Evolutionary conservation across 2,113 vertebrate species (phyloP).

Genomic region (Lethenteron camtschaticum): DNA sequence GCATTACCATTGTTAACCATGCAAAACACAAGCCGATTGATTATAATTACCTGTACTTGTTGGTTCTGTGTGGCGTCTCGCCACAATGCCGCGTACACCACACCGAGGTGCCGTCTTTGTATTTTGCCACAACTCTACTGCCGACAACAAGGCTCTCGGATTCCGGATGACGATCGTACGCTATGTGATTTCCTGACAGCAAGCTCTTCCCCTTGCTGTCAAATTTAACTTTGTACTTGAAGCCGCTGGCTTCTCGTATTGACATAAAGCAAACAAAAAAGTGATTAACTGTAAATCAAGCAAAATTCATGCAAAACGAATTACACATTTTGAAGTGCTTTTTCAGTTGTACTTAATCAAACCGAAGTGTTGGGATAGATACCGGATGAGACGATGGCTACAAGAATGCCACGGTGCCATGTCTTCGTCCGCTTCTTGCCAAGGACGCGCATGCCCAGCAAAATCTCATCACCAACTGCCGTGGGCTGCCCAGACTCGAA

Average conservation of each 20-base stretch:
- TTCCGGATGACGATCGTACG: slow-evolving; percentile 63
- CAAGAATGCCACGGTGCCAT: slow-evolving; percentile 63
- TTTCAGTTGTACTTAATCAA: not conserved
- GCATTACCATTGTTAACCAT: too few species aligned
- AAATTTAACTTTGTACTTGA: slow-evolving; percentile 92
- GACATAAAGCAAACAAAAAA: not conserved
- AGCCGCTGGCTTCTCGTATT: slow-evolving; percentile 27
- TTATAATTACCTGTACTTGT: slow-evolving; percentile 50
- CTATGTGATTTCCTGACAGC: slow-evolving; percentile 83
- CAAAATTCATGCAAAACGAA: not conserved
- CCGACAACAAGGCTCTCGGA: slow-evolving; percentile 59
- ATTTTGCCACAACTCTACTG: slow-evolving; percentile 75
- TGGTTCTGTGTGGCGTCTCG: slow-evolving; percentile 87
- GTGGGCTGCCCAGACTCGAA: not conserved
- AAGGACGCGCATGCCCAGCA: slow-evolving; percentile 56
- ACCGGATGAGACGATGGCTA: slow-evolving; percentile 37
- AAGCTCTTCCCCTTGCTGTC: slow-evolving; percentile 88
- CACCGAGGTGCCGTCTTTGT: slow-evolving; percentile 76
- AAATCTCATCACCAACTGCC: slow-evolving; percentile 31
- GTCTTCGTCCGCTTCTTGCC: slow-evolving; percentile 94
- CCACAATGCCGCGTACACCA: slow-evolving; percentile 94
- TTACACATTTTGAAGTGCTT: not conserved
- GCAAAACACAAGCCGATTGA: too few species aligned
- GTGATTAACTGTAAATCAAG: not conserved
- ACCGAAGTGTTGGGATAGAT: not conserved